A percentile compares a stretch with the other conserved stretches of the same genome.
These are phyloP conservation scores for Chironomus riparius DNA, from an alignment of 2,888 invertebrate species.

Conservation along the genomic window DNA sequence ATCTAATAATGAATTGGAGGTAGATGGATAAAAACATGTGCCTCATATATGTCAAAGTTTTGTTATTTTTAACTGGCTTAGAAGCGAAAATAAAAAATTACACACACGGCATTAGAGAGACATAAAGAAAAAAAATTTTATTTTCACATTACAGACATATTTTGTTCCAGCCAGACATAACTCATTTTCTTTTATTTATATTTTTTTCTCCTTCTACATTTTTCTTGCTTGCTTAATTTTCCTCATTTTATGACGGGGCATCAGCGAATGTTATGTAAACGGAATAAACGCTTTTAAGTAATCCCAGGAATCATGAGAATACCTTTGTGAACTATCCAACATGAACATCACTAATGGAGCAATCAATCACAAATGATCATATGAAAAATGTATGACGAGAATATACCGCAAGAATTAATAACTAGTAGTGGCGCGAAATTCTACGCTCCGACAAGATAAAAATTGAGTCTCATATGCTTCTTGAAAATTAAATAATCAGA, in stretches of 20 bases:
- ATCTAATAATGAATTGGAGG: not conserved
- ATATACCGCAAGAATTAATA: constrained; percentile 21
- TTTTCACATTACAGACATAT: not conserved
- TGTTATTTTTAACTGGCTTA: constrained; percentile 25
- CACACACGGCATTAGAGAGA: constrained; percentile 14
- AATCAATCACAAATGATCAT: not conserved
- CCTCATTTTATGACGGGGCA: not conserved
- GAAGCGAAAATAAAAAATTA: not conserved
- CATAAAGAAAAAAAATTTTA: not conserved
- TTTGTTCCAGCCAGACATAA: not conserved
- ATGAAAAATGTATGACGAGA: constrained; percentile 9
- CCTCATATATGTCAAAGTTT: constrained; percentile 18
- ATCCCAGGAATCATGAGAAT: not conserved
- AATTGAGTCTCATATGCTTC: not conserved
- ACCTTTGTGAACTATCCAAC: not conserved
- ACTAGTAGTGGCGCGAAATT: constrained; percentile 18
- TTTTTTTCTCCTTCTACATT: not conserved
- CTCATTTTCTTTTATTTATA: not conserved
- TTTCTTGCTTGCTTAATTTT: not conserved
- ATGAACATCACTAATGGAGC: not conserved
- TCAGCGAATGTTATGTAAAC: too few relatives aligned
- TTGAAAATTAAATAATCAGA: not conserved
- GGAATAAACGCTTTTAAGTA: too few relatives aligned
- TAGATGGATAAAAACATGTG: constrained; percentile 12
- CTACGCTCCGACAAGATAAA: not conserved